Conservation (phyloP, 2,888 invertebrate genomes). For the Agrochola lota region DNA sequence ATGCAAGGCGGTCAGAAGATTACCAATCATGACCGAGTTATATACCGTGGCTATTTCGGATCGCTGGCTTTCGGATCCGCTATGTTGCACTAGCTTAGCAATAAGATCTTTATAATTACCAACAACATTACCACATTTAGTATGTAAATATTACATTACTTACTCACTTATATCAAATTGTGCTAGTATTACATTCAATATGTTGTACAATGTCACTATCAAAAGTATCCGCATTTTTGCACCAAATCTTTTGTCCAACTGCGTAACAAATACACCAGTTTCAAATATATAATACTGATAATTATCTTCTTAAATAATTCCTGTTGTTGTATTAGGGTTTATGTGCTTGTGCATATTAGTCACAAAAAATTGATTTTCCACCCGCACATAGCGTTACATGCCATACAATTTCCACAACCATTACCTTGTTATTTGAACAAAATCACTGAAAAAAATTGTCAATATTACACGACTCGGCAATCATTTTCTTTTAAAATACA, state of each 20-base stretch:
- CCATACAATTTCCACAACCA: conserved; percentile 23
- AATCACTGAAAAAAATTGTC: background rate
- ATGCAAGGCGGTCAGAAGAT: too few relatives aligned
- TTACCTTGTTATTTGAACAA: conserved; percentile 11
- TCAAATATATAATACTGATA: conserved; percentile 39
- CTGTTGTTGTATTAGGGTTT: conserved; percentile 5
- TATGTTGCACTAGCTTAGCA: background rate
- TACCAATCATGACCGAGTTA: too few relatives aligned
- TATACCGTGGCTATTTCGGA: background rate
- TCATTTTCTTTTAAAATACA: background rate
- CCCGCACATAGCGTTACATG: conserved; percentile 15
- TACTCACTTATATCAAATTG: conserved; percentile 49
- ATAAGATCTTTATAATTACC: background rate
- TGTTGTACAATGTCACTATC: conserved; percentile 16
- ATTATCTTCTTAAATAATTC: conserved; percentile 35
- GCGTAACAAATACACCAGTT: conserved; percentile 20
- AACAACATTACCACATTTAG: background rate
- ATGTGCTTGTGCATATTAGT: conserved; percentile 44
- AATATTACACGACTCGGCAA: conserved; percentile 2
- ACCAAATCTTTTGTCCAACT: conserved; percentile 27
- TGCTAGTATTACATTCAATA: conserved; percentile 18
- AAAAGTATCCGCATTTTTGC: conserved; percentile 40
- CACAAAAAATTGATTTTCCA: conserved; percentile 54
- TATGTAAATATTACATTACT: conserved; percentile 13
- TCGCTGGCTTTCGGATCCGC: background rate